Evolutionary conservation across 1,140 invertebrate genomes (phyloP).

Genomic region (Heliconius hermathena): DNA sequence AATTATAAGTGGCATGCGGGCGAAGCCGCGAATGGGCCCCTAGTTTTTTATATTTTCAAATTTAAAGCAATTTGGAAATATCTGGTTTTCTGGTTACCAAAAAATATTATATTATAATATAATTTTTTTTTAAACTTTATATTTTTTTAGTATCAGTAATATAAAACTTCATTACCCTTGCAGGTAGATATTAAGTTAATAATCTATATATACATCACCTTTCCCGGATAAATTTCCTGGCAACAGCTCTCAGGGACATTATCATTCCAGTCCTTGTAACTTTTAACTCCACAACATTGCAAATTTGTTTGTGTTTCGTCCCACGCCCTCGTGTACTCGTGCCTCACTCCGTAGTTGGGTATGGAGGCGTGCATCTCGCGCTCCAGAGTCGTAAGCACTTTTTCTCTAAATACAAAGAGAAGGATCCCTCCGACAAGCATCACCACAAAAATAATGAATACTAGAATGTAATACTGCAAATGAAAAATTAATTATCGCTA

Average conservation of each 20-base stretch:
- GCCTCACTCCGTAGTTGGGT: slow-evolving; percentile 85
- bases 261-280: slow-evolving; percentile 88
- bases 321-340: slow-evolving; percentile 89
- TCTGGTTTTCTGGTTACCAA: too few relatives aligned
- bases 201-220: slow-evolving; percentile 60
- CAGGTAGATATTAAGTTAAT: too few relatives aligned
- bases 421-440: slow-evolving; percentile 94
- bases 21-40: too few relatives aligned
- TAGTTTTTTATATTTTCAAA: too few relatives aligned
- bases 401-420: slow-evolving; percentile 92
- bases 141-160: too few relatives aligned
- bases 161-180: too few relatives aligned
- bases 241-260: slow-evolving; percentile 91
- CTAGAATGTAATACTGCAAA: slow-evolving; percentile 92
- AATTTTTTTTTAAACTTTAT: too few relatives aligned
- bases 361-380: slow-evolving; percentile 90
- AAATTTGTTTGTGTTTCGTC: slow-evolving; percentile 90
- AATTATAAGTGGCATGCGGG: too few relatives aligned
- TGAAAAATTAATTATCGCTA: background rate
- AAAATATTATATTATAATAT: too few relatives aligned
- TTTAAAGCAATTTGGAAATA: too few relatives aligned
- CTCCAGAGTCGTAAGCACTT: slow-evolving; percentile 87
- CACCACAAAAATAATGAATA: slow-evolving; percentile 92
- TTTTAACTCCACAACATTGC: slow-evolving; percentile 91
- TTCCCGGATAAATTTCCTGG: slow-evolving; percentile 84